Percentiles rank a stretch among this genome's conserved stretches.
These are phyloP conservation scores for Thaleichthys pacificus DNA, from an alignment of 2,797 vertebrate species.

Conservation along the genomic window DNA sequence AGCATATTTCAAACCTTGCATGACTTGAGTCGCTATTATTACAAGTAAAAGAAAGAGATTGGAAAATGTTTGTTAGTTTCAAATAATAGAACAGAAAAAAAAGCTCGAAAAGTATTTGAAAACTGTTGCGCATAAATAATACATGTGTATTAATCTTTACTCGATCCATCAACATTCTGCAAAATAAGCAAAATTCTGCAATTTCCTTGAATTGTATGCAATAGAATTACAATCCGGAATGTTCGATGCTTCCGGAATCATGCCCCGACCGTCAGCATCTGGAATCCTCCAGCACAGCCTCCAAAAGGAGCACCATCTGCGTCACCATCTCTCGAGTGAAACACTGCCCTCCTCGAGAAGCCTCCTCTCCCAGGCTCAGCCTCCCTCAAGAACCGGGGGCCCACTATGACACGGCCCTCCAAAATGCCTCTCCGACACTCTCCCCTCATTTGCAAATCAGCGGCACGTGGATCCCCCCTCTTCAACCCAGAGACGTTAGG, in stretches of 20 bases:
- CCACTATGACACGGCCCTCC: conserved; percentile 37
- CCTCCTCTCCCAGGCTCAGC: conserved; percentile 1
- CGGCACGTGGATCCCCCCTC: conserved; percentile 9
- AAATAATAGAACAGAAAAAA: neutral
- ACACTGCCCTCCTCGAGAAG: conserved; percentile 30
- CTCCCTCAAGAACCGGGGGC: conserved; percentile 3
- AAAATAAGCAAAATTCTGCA: too few relatives aligned
- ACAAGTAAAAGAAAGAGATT: neutral
- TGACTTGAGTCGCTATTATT: neutral
- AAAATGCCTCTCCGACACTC: conserved; percentile 29
- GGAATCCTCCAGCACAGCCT: too few relatives aligned
- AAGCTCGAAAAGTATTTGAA: neutral
- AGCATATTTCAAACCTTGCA: neutral
- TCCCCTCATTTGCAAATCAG: conserved; percentile 47
- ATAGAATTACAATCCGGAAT: too few relatives aligned
- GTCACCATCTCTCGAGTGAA: conserved; percentile 50
- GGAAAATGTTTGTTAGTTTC: neutral
- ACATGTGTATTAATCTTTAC: neutral
- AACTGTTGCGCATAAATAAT: neutral
- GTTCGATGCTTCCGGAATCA: too few relatives aligned
- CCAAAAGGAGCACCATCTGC: conserved; percentile 7
- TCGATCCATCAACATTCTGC: neutral
- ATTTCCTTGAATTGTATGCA: too few relatives aligned
- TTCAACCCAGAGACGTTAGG: conserved; percentile 37
- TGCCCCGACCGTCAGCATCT: too few relatives aligned